Conservation (phyloP, 2,113 vertebrate genomes). For the Prunella fulvescens region DNA sequence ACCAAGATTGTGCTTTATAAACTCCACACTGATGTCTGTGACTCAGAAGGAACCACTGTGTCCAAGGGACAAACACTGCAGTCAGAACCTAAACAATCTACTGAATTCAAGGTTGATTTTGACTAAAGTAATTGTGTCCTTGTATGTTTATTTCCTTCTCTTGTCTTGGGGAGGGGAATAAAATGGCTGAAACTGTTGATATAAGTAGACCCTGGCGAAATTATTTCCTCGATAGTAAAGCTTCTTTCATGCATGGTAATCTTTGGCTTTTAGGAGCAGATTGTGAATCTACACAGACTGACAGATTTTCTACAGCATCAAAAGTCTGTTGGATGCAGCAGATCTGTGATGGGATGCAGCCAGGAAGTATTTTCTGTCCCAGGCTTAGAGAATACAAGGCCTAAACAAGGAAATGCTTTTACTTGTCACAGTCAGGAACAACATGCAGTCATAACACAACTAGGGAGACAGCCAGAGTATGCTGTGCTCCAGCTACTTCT, state of each 20-base stretch:
- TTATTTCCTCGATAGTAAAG: neutral
- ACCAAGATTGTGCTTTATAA: neutral
- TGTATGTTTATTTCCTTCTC: neutral
- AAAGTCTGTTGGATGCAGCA: constrained; percentile 21
- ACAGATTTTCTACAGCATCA: neutral
- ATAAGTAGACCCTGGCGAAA: neutral
- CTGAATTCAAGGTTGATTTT: neutral
- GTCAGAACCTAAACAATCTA: neutral
- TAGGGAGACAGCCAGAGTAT: neutral
- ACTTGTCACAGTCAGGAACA: neutral
- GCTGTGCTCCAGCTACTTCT: neutral
- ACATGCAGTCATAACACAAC: constrained; percentile 19
- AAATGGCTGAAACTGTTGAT: neutral
- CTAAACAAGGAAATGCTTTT: constrained; percentile 4
- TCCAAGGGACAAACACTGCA: neutral
- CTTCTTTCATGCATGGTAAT: neutral
- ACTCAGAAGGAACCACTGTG: neutral
- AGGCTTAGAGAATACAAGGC: neutral
- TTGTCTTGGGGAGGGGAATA: neutral
- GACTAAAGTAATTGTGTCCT: neutral
- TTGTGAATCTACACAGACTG: neutral
- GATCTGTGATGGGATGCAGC: neutral
- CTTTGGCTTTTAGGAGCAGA: neutral
- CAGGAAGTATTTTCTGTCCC: constrained; percentile 29
- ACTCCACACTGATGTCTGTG: neutral